Conservation (phyloP, 2,113 vertebrate genomes). For the Brachypteracias leptosomus region DNA sequence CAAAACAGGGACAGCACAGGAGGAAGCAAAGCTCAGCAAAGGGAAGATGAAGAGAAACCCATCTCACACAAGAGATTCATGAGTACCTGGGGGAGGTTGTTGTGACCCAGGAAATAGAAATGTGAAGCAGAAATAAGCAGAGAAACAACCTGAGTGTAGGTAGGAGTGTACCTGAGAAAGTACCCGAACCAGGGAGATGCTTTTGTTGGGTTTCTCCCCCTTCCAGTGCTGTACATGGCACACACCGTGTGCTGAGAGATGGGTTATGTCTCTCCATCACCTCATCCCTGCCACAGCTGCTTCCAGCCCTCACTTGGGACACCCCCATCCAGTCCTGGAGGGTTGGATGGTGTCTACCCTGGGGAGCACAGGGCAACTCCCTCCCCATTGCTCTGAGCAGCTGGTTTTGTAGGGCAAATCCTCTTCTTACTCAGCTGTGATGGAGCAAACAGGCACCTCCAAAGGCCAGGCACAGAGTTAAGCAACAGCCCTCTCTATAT, state of each 20-base stretch:
- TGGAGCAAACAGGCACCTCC: not conserved
- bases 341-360: accelerated
- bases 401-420: not conserved
- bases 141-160: not conserved
- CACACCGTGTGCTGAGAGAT: not conserved
- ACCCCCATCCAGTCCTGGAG: not conserved
- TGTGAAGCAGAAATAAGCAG: not conserved
- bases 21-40: not conserved
- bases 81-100: not conserved
- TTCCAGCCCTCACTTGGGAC: not conserved
- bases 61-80: not conserved
- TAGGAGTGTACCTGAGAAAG: accelerated
- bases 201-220: not conserved
- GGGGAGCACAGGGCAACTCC: not conserved
- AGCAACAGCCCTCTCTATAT: not conserved
- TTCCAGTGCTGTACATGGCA: not conserved
- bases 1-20: not conserved
- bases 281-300: not conserved
- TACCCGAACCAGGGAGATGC: not conserved
- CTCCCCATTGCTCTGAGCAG: accelerated
- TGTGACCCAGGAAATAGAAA: not conserved
- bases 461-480: not conserved
- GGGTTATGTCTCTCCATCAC: not conserved
- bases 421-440: not conserved
- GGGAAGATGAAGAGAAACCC: not conserved